phyloP scores from a whole-genome alignment of 2,113 vertebrate genomes.

The Saccopteryx leptura region DNA sequence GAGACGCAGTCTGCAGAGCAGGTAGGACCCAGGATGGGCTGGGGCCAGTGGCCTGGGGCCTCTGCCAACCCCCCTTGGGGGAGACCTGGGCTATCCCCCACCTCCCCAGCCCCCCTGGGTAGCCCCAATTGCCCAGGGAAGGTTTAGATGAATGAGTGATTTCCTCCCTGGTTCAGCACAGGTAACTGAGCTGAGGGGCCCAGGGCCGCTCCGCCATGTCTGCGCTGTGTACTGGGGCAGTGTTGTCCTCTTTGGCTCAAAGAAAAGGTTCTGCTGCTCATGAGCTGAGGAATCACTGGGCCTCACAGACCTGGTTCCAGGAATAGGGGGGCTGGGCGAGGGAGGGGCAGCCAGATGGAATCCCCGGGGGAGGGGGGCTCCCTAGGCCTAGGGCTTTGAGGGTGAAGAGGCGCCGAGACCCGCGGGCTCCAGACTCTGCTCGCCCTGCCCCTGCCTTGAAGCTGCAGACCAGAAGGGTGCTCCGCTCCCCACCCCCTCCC shows the following conservation, averaged over 20 bases:
- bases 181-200: accelerated
- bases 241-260: not conserved
- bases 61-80: not conserved
- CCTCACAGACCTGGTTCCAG: not conserved
- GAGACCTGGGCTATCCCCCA: not conserved
- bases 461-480: not conserved
- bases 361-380: not conserved
- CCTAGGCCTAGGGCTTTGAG: not conserved
- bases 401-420: not conserved
- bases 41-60: not conserved
- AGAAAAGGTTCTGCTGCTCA: not conserved
- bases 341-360: accelerated
- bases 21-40: not conserved
- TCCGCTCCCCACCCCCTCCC: not conserved
- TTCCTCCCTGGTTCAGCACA: accelerated
- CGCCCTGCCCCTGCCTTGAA: not conserved
- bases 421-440: not conserved
- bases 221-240: accelerated
- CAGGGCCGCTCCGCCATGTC: too few relatives aligned
- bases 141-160: accelerated
- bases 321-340: not conserved
- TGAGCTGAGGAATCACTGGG: not conserved
- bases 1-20: not conserved
- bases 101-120: not conserved
- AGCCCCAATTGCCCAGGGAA: accelerated